Evolutionary conservation across 2,888 invertebrate species (phyloP), one percentile per base, ranked within the genome.

Genomic region (Cataglyphis albicans): DNA sequence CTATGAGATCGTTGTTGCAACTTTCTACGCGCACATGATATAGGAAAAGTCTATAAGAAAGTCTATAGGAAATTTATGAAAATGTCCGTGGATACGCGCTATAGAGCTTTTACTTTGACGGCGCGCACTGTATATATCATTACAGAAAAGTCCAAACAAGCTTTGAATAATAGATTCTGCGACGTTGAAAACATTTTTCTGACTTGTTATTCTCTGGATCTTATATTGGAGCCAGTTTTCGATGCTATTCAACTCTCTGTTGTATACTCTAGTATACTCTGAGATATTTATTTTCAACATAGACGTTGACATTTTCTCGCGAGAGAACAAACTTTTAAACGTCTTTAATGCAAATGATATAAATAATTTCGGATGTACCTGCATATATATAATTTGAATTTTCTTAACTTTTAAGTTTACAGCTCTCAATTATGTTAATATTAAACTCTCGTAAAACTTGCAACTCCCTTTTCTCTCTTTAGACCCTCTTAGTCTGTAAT

Each of bases 11-110:
- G 35, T 67, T 7, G 59, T 18, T 44, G 18, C 52, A 52, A 52
- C 32, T 78, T 70, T 21, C 21, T 32, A 21, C n/a, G 44, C 21
- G 6, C 29, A 21, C 65, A 65, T 10, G 6, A 18, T 18, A 15
- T 25, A 55, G 35, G 6, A 72, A 72, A 57, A n/a, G 38, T 72
- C 38, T 59, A 57, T 25, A n/a, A 12, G 35, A 61, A 70, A 35
- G 70, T 72, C 72, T 72, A 70, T 78, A 61, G 72, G 12, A 61
- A 59, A 70, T 80, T 72, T 61, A 59, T 72, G 59, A 48, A 78
- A 78, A 59, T 25, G 70, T 59, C 35, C 25, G 32, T 68, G 68
- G 57, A 78, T 18, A 59, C 21, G 70, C 32, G 70, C 41, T 44
- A 25, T 72, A 72, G 59, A 72, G 35, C 21, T 80, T 80, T 80